phyloP scores from a whole-genome alignment of 2,797 vertebrate genomes.

The Danio albolineatus region DNA sequence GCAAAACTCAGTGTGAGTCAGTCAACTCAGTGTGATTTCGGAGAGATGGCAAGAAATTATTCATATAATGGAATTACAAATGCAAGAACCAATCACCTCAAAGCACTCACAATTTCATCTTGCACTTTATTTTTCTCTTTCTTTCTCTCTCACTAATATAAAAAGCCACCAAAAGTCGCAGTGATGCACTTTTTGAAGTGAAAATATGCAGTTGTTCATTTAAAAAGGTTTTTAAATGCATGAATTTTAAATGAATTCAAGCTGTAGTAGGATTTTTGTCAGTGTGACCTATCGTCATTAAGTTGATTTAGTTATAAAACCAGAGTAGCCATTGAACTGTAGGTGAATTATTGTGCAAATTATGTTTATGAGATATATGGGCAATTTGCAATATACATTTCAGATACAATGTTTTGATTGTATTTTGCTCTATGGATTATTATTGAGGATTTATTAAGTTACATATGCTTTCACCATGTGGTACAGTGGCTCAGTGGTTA shows the following conservation, averaged over 20 bases:
- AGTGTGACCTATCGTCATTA: not conserved
- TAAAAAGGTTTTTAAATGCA: not conserved
- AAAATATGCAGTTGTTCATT: not conserved
- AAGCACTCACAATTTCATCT: conserved; percentile 16
- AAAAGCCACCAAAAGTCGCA: conserved; percentile 13
- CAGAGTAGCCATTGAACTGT: not conserved
- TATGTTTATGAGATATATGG: not conserved
- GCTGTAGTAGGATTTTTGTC: not conserved
- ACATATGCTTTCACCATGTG: too few relatives aligned
- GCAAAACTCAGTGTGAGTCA: not conserved
- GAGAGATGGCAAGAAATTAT: conserved; percentile 23
- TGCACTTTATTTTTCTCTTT: conserved; percentile 10
- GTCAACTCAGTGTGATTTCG: not conserved
- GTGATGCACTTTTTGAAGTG: not conserved
- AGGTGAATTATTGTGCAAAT: not conserved
- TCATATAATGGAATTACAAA: conserved; percentile 26
- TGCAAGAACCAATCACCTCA: conserved; percentile 35
- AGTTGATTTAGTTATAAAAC: not conserved
- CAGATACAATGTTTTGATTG: too few relatives aligned
- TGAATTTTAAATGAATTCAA: not conserved
- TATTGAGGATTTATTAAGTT: too few relatives aligned
- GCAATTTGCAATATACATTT: too few relatives aligned
- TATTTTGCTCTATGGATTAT: too few relatives aligned
- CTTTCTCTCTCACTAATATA: not conserved
- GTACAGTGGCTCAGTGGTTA: too few relatives aligned